Conservation (phyloP, 2,113 vertebrate species). For the Trematocara unimaculatum region DNA sequence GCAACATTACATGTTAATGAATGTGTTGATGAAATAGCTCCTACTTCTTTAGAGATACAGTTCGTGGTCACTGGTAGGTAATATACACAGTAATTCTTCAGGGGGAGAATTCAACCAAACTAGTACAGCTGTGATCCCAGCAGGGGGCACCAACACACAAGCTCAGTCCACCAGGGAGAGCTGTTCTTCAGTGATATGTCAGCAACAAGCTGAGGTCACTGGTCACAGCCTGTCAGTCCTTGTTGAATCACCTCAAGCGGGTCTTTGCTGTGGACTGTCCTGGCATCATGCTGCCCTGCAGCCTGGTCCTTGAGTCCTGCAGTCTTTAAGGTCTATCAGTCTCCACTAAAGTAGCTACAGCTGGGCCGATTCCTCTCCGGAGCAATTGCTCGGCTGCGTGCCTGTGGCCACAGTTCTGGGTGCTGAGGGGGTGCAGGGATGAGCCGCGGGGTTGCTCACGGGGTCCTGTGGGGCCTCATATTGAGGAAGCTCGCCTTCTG, state of each 20-base stretch:
- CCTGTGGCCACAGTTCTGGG: constrained; percentile 39
- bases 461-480: constrained; percentile 69
- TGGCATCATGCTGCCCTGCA: background rate
- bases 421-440: background rate
- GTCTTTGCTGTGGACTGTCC: background rate
- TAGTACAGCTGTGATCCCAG: constrained; percentile 22
- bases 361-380: constrained; percentile 42
- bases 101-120: background rate
- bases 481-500: constrained; percentile 81
- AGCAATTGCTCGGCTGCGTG: background rate
- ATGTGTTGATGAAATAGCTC: background rate
- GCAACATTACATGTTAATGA: background rate
- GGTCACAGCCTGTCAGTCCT: background rate
- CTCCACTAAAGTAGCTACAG: constrained; percentile 7
- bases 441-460: background rate
- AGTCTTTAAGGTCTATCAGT: background rate
- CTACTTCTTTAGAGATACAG: background rate
- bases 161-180: background rate
- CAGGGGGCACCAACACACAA: constrained; percentile 42
- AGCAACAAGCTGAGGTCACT: background rate
- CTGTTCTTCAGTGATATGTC: background rate
- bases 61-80: background rate
- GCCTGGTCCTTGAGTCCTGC: background rate
- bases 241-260: background rate
- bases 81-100: background rate